These are phyloP conservation scores for Athripsodes cinereus DNA, from an alignment of 2,888 invertebrate species.

Conservation along the genomic window DNA sequence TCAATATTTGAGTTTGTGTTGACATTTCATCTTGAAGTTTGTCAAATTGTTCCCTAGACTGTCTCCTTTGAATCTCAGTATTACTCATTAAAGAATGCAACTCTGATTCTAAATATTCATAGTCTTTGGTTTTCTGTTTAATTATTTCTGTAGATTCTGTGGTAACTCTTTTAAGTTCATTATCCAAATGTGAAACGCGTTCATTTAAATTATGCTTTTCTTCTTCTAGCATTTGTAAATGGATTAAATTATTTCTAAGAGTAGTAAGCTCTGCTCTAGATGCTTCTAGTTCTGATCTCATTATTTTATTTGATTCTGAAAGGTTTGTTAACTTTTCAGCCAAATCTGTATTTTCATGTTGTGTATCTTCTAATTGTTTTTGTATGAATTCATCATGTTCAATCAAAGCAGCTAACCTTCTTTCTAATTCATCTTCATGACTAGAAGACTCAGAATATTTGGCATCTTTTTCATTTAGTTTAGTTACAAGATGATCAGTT, in stretches of 20 bases:
- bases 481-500: conserved; percentile 54
- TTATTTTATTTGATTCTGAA: conserved; percentile 46
- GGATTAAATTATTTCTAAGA: conserved; percentile 38
- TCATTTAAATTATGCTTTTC: conserved; percentile 33
- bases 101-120: conserved; percentile 44
- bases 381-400: conserved; percentile 58
- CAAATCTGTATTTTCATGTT: conserved; percentile 51
- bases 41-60: conserved; percentile 45
- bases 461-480: conserved; percentile 53
- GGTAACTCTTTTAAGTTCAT: conserved; percentile 37
- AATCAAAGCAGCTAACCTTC: conserved; percentile 55
- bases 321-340: conserved; percentile 49
- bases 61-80: conserved; percentile 45
- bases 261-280: conserved; percentile 40
- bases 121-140: conserved; percentile 41
- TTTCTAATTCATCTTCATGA: conserved; percentile 57
- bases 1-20: conserved; percentile 29
- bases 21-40: conserved; percentile 47
- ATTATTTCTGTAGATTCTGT: conserved; percentile 40
- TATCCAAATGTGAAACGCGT: conserved; percentile 43
- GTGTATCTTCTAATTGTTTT: conserved; percentile 55
- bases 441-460: conserved; percentile 53
- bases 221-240: conserved; percentile 30
- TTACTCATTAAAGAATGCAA: conserved; percentile 45
- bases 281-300: conserved; percentile 42